Conservation (phyloP, 2,113 vertebrate genomes). For the Elachura formosa region DNA sequence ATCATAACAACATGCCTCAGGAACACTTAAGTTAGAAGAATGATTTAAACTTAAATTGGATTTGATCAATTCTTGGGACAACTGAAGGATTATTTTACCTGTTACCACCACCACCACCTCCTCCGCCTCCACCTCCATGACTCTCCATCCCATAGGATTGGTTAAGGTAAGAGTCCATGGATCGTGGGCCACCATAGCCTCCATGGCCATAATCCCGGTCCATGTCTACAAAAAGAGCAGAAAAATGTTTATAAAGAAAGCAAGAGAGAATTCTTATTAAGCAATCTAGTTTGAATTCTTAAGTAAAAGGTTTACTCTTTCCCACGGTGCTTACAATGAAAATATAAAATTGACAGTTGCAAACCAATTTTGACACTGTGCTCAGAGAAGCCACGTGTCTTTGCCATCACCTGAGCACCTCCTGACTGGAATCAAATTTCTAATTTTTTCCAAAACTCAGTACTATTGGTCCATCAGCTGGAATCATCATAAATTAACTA, state of each 20-base stretch:
- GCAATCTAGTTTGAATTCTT: not conserved
- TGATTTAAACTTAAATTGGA: conserved; percentile 44
- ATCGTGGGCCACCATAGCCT: conserved; percentile 79
- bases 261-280: conserved; percentile 3
- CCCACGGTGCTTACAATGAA: conserved; percentile 5
- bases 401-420: not conserved
- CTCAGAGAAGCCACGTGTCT: not conserved
- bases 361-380: not conserved
- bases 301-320: not conserved
- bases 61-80: conserved; percentile 62
- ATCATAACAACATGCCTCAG: conserved; percentile 67
- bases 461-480: not conserved
- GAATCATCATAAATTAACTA: not conserved
- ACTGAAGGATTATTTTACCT: conserved; percentile 80
- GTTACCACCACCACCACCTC: conserved; percentile 78
- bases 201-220: conserved; percentile 82
- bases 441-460: not conserved
- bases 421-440: not conserved
- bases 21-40: conserved; percentile 69
- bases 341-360: not conserved
- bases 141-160: conserved; percentile 81
- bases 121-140: conserved; percentile 77
- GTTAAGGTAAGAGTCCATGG: conserved; percentile 81
- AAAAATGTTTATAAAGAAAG: conserved; percentile 66
- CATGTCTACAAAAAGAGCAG: conserved; percentile 76